Evolutionary conservation across 2,797 vertebrate species (phyloP).

Genomic region (Neoniphon sammara): DNA sequence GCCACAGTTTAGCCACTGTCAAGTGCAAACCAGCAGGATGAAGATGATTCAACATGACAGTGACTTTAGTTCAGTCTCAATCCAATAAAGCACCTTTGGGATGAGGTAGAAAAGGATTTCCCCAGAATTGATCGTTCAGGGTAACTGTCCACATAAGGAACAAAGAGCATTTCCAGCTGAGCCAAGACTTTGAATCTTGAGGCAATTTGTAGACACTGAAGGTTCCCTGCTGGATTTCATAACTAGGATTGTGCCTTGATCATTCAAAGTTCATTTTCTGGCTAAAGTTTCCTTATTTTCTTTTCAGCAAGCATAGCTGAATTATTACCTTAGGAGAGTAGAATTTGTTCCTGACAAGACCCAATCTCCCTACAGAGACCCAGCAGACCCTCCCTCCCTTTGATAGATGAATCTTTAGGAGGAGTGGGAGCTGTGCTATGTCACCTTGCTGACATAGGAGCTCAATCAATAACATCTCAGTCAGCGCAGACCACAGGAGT

Average conservation of each 20-base stretch:
- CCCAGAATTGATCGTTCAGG: too few species aligned
- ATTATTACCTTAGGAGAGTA: constrained; percentile 7
- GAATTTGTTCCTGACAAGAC: not conserved
- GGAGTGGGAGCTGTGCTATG: constrained; percentile 30
- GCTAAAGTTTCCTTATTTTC: too few species aligned
- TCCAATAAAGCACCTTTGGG: too few species aligned
- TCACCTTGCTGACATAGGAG: constrained; percentile 44
- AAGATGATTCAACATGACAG: too few species aligned
- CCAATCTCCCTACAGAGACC: not conserved
- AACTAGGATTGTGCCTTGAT: too few species aligned
- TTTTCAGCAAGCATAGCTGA: not conserved
- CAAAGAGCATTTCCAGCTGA: constrained; percentile 3
- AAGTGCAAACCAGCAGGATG: too few species aligned
- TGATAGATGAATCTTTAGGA: constrained; percentile 46
- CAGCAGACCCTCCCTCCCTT: not conserved
- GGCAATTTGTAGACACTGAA: constrained; percentile 33
- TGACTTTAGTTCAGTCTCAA: too few species aligned
- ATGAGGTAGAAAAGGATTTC: too few species aligned
- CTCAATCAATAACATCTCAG: constrained; percentile 40
- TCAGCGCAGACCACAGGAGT: constrained; percentile 5
- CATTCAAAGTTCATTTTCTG: too few species aligned
- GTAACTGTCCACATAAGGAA: not conserved
- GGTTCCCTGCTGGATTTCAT: not conserved
- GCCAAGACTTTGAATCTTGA: constrained; percentile 3
- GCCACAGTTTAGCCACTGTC: too few species aligned